Evolutionary conservation across 2,113 vertebrate genomes (phyloP).

Genomic region (Pseudois nayaur): DNA sequence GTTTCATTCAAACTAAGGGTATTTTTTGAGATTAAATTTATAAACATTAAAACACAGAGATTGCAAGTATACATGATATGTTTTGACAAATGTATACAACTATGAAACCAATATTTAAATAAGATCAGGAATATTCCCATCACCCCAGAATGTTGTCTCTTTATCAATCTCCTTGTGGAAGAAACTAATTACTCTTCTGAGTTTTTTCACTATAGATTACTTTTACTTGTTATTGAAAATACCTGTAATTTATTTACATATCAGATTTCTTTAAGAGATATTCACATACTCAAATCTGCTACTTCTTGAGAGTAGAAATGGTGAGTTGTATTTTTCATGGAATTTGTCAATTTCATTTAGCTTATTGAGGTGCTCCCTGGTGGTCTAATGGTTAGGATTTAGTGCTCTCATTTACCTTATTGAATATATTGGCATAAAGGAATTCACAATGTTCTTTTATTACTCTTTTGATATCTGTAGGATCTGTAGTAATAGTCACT

Average conservation of each 20-base stretch:
- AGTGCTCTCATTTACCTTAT: neutral
- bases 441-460: neutral
- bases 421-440: neutral
- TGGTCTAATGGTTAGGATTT: neutral
- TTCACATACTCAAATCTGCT: neutral
- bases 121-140: neutral
- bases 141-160: neutral
- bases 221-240: neutral
- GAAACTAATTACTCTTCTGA: neutral
- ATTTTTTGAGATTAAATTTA: neutral
- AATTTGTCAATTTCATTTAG: neutral
- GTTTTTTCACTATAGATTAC: neutral
- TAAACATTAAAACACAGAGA: neutral
- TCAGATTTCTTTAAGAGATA: neutral
- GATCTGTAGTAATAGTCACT: neutral
- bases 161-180: neutral
- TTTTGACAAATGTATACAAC: neutral
- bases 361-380: neutral
- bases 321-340: neutral
- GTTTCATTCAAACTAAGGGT: neutral
- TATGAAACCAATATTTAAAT: neutral
- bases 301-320: neutral
- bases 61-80: neutral
- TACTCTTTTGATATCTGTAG: neutral
- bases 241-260: neutral